These are phyloP conservation scores for Hemicordylus capensis DNA, from an alignment of 2,113 vertebrate genomes.

Conservation along the genomic window DNA sequence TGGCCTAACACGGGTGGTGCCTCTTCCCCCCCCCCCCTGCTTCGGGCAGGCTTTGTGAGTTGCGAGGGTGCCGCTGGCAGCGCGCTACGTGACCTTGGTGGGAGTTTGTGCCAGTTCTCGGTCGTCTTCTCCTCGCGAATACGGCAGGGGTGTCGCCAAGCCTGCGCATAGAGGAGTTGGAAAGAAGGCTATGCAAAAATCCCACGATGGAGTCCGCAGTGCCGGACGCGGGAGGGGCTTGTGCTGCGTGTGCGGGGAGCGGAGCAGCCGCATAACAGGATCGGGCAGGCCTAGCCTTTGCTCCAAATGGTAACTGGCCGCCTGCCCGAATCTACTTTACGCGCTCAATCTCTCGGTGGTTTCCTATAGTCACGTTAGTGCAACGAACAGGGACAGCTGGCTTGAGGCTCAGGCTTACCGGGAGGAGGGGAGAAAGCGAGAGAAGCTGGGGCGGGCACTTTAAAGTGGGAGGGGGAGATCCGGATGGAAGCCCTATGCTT, in stretches of 20 bases:
- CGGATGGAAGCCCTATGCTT: not conserved
- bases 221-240: not conserved
- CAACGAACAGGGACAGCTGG: constrained; percentile 6
- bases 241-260: not conserved
- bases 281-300: not conserved
- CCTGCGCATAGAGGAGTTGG: not conserved
- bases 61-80: not conserved
- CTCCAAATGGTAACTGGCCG: not conserved
- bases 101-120: not conserved
- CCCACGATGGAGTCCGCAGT: not conserved
- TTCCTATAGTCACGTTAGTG: not conserved
- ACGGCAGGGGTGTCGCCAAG: not conserved
- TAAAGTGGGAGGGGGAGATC: not conserved
- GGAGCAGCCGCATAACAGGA: not conserved
- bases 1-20: not conserved
- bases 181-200: too few species aligned
- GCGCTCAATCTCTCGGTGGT: not conserved
- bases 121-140: not conserved
- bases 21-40: not conserved
- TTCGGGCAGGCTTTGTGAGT: not conserved
- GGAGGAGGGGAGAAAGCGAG: too few species aligned
- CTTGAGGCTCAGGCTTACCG: not conserved
- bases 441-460: not conserved
- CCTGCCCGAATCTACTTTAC: not conserved
- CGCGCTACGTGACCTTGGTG: fast-evolving